Percentiles rank a stretch among this genome's conserved stretches.
Conservation (phyloP, 2,888 invertebrate species). For the Automeris io region DNA sequence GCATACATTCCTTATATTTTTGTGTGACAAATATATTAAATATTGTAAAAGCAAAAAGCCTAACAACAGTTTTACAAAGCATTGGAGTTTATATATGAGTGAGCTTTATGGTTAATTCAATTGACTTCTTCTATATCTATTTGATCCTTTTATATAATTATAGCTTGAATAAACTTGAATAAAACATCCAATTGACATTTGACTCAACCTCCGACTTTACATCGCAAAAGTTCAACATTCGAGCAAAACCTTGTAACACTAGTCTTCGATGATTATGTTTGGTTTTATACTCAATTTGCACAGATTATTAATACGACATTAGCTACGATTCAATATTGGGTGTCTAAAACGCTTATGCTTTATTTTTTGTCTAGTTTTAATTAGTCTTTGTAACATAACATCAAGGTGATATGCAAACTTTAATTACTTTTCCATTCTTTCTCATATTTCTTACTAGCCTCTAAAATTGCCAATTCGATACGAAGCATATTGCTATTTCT, state of each 20-base stretch:
- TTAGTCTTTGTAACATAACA: background rate
- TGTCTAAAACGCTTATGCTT: background rate
- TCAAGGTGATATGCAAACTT: background rate
- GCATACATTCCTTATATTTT: background rate
- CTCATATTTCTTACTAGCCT: conserved; percentile 31
- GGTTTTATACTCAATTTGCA: conserved; percentile 36
- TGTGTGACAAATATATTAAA: too few species aligned
- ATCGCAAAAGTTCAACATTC: conserved; percentile 32
- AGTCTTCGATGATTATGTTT: conserved; percentile 31
- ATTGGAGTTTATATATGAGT: too few species aligned
- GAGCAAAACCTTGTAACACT: conserved; percentile 28
- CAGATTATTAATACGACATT: conserved; percentile 23
- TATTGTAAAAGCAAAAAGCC: too few species aligned
- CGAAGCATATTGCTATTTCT: background rate
- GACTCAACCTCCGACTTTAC: conserved; percentile 29
- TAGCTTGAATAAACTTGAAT: conserved; percentile 2
- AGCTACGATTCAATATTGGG: conserved; percentile 14
- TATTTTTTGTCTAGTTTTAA: background rate
- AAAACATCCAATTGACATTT: conserved; percentile 7
- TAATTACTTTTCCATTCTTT: background rate
- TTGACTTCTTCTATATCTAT: too few species aligned
- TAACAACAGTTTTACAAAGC: too few species aligned
- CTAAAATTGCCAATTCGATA: conserved; percentile 25
- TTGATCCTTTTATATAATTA: background rate
- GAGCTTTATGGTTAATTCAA: too few species aligned